phyloP scores from a whole-genome alignment of 2,888 invertebrate species.

The Caenorhabditis drosophilae region DNA sequence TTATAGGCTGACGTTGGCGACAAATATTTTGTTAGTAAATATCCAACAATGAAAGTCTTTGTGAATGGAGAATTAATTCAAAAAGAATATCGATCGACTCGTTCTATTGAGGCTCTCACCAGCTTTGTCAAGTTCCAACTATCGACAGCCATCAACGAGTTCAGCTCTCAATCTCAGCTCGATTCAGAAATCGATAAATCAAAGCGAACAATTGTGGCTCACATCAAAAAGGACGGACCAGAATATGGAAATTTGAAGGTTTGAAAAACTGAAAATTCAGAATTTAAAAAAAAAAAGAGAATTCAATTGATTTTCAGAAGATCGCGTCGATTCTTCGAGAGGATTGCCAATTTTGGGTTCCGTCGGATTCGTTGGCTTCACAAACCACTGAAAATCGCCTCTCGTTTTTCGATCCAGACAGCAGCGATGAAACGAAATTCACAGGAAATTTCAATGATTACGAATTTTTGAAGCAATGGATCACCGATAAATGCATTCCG shows the following conservation, averaged over 20 bases:
- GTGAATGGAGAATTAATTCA: constrained; percentile 71
- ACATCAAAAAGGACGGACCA: constrained; percentile 50
- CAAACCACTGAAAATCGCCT: constrained; percentile 52
- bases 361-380: constrained; percentile 77
- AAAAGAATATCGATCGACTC: constrained; percentile 71
- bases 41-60: constrained; percentile 93
- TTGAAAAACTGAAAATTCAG: too few species aligned
- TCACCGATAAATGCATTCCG: constrained; percentile 90
- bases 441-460: constrained; percentile 68
- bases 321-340: constrained; percentile 83
- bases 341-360: constrained; percentile 91
- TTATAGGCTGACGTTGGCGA: constrained; percentile 77
- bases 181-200: constrained; percentile 52
- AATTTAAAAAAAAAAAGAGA: not conserved
- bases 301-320: constrained; percentile 51
- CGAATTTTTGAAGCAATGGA: constrained; percentile 85
- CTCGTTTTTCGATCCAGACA: constrained; percentile 60
- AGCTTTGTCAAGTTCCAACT: constrained; percentile 88
- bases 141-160: constrained; percentile 83
- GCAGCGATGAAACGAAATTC: constrained; percentile 62
- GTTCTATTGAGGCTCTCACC: constrained; percentile 88
- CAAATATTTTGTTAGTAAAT: constrained; percentile 95
- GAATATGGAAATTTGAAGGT: constrained; percentile 54
- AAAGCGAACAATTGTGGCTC: constrained; percentile 64
- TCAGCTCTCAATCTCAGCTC: constrained; percentile 71